Evolutionary conservation across 2,888 invertebrate genomes (phyloP), one percentile per base, ranked within the genome.

Genomic region (Boloria euphrosyne): DNA sequence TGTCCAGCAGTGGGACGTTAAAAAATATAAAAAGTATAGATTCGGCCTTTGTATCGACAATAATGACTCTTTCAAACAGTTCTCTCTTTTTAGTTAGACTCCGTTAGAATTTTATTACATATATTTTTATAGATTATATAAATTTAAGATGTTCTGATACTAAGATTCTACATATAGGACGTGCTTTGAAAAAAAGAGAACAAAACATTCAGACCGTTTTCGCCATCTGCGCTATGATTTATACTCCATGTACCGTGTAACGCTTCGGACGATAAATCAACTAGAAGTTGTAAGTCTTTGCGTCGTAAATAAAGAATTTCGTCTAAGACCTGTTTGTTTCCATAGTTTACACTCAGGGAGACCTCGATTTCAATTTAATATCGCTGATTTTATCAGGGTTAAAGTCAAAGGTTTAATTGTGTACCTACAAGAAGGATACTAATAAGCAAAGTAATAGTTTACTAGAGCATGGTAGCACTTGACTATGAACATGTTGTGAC

Each of bases 161-260:
- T 6, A 46, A 63, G 17, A 44, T 53, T 47, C 46, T 14, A 50
- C 47, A 65, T 14, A 66, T 46, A 59, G 51, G 58, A 53, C 47
- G 60, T n/a, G 47, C 49, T 22, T 61, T 55, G 55, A 67, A 70
- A 66, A 73, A 71, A 71, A 67, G 60, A 51, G 55, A 62, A 68
- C 73, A 78, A 80, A 81, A 79, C 77, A 75, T 73, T 71, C 69
- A 69, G 71, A 71, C 75, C 79, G 74, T 78, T 82, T 77, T 72
- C 76, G 74, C 78, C 83, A 84, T 81, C 82, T 84, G 83, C 76
- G 79, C 73, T 78, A 74, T 84, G 84, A 84, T 84, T 84, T 84
- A 84, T 83, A 77, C 75, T 73, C 76, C 70, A 70, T 79, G 81
- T 83, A 80, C 79, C 74, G 74, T 74, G 78, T 77, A 77, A 78